phyloP scores from a whole-genome alignment of 2,888 invertebrate genomes.

The Piscicola geometra region DNA sequence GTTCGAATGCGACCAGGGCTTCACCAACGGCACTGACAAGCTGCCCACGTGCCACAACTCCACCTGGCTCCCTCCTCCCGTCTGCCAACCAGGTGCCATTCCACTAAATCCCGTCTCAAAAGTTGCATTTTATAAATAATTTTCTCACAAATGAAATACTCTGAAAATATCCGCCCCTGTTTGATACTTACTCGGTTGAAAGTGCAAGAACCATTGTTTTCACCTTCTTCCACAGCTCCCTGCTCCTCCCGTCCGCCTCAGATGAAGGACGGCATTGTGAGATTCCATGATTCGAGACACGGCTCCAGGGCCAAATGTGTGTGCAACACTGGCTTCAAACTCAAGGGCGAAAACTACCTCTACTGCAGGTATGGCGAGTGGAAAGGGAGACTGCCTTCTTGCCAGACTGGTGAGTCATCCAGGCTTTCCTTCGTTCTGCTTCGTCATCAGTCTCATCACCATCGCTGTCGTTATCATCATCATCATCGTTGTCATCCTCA shows the following conservation, averaged over 20 bases:
- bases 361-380: conserved; percentile 90
- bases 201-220: too few species aligned
- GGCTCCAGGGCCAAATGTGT: conserved; percentile 88
- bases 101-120: too few species aligned
- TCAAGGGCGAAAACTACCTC: conserved; percentile 63
- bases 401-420: conserved; percentile 61
- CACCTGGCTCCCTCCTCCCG: conserved; percentile 87
- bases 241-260: conserved; percentile 76
- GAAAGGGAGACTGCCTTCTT: conserved; percentile 76
- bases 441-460: neutral
- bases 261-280: conserved; percentile 88
- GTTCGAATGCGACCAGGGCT: conserved; percentile 46
- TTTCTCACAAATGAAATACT: too few species aligned
- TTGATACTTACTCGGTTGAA: too few species aligned
- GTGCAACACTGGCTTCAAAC: conserved; percentile 84
- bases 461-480: neutral
- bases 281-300: conserved; percentile 94
- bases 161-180: neutral
- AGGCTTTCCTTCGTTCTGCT: neutral
- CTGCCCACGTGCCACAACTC: conserved; percentile 75
- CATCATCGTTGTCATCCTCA: neutral
- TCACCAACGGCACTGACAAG: conserved; percentile 27
- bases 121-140: too few species aligned
- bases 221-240: conserved; percentile 59
- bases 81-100: conserved; percentile 79